Base-by-base conservation (phyloP, 2,113 vertebrate species). In the Empidonax traillii region DNA sequence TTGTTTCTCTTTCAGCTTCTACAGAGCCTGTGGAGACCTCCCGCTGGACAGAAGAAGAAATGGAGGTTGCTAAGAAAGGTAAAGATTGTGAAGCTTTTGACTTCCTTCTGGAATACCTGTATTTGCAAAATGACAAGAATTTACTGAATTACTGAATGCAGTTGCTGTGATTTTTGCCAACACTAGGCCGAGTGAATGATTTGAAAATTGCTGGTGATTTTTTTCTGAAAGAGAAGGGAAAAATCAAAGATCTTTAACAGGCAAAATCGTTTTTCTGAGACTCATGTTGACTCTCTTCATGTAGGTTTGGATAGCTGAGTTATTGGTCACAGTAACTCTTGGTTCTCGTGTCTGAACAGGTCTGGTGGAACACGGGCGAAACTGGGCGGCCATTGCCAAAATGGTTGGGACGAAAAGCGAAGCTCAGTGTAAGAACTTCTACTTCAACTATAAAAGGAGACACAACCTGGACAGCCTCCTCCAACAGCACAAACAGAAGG, bases 1-100 rank as follows among this genome's bases (percentile, higher is more conserved):
- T 73, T 96, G 37, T 92, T 97, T 97, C 46, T 96, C 95, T 97
- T 98, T 98, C 98, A 98, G 99, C 98, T 97, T 97, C 98, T 77
- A 93, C 98, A 81, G 99, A 99, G 97, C 98, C 99, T 74, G 99
- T 99, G 96, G 99, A 99, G 97, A 99, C 99, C 93, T 99, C 99
- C 93, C 99, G 99, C 97, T 99, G 99, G 99, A 99, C 99, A 93
- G 99, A 99, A 98, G 99, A 99, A 98, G 99, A 99, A 98, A 99
- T 99, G 99, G 99, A 99, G 98, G 98, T 99, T 67, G 99, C 99
- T 97, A 99, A 99, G 98, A 99, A 99, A 99, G 99, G 99, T 99
- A 98, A 96, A 47, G 39, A 93, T 83, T 61, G 25, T 47, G 9
- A 46, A 85, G 19, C 43, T 90, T 91, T 84, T 68, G 8, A 43